phyloP scores from a whole-genome alignment of 2,888 invertebrate species.

The Eupithecia exiguata region DNA sequence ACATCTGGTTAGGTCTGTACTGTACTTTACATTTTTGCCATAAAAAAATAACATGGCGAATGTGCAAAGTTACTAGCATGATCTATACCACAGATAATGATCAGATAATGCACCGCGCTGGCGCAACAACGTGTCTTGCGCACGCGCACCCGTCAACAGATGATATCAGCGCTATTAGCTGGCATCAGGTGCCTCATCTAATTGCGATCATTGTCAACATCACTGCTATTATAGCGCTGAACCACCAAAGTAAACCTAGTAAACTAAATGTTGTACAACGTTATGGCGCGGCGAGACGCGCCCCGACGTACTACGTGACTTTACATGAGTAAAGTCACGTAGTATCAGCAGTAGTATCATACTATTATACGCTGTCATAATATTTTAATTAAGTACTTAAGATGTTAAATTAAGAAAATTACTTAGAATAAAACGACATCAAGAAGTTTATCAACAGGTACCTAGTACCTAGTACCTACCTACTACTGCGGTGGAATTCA shows the following conservation, averaged over 20 bases:
- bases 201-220: slow-evolving; percentile 22
- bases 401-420: too few relatives aligned
- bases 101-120: slow-evolving; percentile 11
- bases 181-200: slow-evolving; percentile 30
- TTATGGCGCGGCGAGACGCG: background rate
- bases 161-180: slow-evolving; percentile 37
- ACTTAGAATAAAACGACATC: too few relatives aligned
- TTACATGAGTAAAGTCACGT: too few relatives aligned
- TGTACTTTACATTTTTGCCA: too few relatives aligned
- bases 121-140: slow-evolving; percentile 18
- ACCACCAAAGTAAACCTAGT: background rate
- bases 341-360: too few relatives aligned
- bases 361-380: background rate
- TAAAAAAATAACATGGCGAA: background rate
- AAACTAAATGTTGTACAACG: background rate
- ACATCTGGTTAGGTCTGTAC: background rate
- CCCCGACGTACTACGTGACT: background rate
- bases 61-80: background rate
- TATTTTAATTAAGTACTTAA: too few relatives aligned
- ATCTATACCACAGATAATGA: background rate
- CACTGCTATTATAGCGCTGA: background rate
- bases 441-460: too few relatives aligned
- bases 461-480: too few relatives aligned
- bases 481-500: too few relatives aligned
- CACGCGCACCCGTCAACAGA: slow-evolving; percentile 27